Evolutionary conservation across 2,797 vertebrate species (phyloP).

Genomic region (Labeo calbasu): DNA sequence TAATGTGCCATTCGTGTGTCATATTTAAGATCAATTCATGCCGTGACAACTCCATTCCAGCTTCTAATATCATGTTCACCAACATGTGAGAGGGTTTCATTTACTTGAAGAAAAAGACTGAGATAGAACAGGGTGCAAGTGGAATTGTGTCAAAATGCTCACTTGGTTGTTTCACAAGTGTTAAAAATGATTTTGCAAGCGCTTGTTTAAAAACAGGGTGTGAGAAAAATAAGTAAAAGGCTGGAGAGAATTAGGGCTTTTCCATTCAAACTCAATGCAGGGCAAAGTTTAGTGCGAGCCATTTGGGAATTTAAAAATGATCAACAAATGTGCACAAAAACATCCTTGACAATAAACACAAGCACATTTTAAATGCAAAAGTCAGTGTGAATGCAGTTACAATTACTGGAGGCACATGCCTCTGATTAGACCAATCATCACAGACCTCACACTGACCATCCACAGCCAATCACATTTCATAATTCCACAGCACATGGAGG

Average conservation of each 20-base stretch:
- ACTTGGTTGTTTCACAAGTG: constrained; percentile 31
- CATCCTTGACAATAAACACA: constrained; percentile 11
- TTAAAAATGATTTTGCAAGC: constrained; percentile 35
- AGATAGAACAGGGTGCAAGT: neutral
- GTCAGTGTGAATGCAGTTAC: constrained; percentile 11
- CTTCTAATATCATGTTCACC: neutral
- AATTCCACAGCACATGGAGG: constrained; percentile 24
- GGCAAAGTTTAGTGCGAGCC: neutral
- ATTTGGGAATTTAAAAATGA: neutral
- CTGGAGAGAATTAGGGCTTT: neutral
- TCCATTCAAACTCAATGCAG: constrained; percentile 13
- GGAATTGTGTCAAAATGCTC: constrained; percentile 28
- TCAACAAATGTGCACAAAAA: neutral
- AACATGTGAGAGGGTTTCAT: constrained; percentile 77
- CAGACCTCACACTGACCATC: constrained; percentile 19
- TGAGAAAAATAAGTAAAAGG: constrained; percentile 3
- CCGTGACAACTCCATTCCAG: neutral
- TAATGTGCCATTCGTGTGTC: constrained; percentile 10
- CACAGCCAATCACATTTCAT: constrained; percentile 20
- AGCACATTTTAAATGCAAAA: constrained; percentile 22
- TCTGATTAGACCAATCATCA: constrained; percentile 32
- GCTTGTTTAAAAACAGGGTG: constrained; percentile 8
- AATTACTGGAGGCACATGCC: constrained; percentile 18
- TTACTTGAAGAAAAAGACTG: constrained; percentile 55
- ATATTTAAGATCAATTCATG: neutral